A percentile compares a stretch with the other conserved stretches of the same genome.
phyloP scores from a whole-genome alignment of 2,113 vertebrate genomes.

The Apaloderma vittatum region DNA sequence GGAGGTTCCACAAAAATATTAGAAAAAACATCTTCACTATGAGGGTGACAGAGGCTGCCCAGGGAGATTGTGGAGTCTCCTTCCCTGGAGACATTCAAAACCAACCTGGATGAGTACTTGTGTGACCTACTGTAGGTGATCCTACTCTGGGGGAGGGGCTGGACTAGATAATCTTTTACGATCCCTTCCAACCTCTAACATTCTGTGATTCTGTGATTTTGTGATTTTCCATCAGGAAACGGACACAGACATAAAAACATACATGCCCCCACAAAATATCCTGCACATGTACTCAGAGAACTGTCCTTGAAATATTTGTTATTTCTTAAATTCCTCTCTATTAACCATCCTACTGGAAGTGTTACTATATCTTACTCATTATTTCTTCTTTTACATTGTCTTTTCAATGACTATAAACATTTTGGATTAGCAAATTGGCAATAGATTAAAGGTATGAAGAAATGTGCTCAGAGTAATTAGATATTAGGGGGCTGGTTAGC shows the following conservation, averaged over 20 bases:
- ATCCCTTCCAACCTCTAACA: too few relatives aligned
- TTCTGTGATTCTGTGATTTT: too few relatives aligned
- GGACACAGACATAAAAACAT: fast-evolving
- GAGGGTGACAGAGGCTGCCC: too few relatives aligned
- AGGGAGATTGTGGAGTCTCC: too few relatives aligned
- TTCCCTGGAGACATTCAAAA: too few relatives aligned
- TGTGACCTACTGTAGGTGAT: too few relatives aligned
- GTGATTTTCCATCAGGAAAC: neutral
- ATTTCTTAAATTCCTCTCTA: neutral
- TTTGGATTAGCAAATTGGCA: neutral
- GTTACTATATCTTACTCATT: neutral
- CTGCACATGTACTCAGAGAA: fast-evolving
- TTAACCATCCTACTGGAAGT: neutral
- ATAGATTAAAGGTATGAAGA: neutral
- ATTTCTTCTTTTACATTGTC: neutral
- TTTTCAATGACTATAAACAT: neutral
- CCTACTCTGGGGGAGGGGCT: too few relatives aligned
- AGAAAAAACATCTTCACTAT: too few relatives aligned
- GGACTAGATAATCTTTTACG: too few relatives aligned
- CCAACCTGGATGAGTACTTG: too few relatives aligned
- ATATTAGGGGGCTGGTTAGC: too few relatives aligned
- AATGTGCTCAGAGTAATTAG: neutral
- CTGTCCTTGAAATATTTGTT: neutral
- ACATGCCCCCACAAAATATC: fast-evolving
- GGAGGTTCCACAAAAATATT: too few relatives aligned